Evolutionary conservation across 2,888 invertebrate genomes (phyloP), one percentile per base, ranked within the genome.

Genomic region (Nasonovia ribisnigri): DNA sequence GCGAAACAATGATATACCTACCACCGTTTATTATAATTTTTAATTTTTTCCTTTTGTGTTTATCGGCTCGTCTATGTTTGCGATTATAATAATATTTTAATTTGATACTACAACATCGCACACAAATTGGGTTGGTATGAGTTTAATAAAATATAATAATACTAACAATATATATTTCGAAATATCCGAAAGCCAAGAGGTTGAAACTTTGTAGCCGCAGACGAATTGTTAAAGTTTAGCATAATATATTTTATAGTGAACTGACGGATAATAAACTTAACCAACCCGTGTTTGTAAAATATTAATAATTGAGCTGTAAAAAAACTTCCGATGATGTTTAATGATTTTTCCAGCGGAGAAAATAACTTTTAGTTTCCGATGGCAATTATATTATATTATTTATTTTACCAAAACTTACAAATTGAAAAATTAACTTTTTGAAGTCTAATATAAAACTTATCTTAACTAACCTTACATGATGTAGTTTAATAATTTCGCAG

Each of bases 211-310:
- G 26, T 26, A 43, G 13, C 84, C 42, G 4, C 84, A 86, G 67
- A 67, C 36, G 67, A 67, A 36, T 67, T 67, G n/a, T 86, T 86
- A 86, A 86, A 86, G 46, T 46, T 86, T 29, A 43, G 26, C 86
- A 86, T 86, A 16, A 86, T 86, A 16, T 11, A 86, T 46, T 86
- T 86, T 86, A 46, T 29, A 29, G 43, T 86, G 42, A 46, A 86
- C 86, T 42, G 46, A 43, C 11, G 86, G 67, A 20, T 67, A 67
- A 67, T 67, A 67, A 67, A 20, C 67, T 67, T 67, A 67, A 67
- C 16, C 67, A 67, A 36, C 20, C 67, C 1, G 67, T 67, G 67
- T 67, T 67, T 67, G 36, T 67, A 67, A 67, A 67, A 67, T 67
- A 67, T 67, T 67, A 36, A 67, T 67, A 67, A 67, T 67, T 6